Conservation (phyloP, 2,797 vertebrate species). For the Xiphophorus birchmanni region DNA sequence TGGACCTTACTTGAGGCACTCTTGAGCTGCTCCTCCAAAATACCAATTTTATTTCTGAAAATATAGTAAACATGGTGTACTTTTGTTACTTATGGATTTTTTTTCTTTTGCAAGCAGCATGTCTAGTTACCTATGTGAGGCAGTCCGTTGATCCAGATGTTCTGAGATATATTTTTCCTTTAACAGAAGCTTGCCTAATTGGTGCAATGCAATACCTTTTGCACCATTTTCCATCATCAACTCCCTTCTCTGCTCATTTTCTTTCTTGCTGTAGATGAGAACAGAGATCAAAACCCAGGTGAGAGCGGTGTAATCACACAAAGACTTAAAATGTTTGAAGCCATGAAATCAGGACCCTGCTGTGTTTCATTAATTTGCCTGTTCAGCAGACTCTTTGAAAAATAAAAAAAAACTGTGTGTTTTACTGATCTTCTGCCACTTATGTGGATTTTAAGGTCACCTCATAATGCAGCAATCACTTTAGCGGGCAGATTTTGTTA, state of each 20-base stretch:
- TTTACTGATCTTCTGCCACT: not conserved
- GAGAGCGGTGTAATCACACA: not conserved
- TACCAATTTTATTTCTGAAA: conserved; percentile 19
- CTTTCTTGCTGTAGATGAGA: conserved; percentile 49
- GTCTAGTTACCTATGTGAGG: conserved; percentile 39
- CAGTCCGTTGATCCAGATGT: conserved; percentile 26
- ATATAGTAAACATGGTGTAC: conserved; percentile 10
- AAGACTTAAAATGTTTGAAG: not conserved
- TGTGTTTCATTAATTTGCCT: no score
- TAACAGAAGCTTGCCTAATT: conserved; percentile 55
- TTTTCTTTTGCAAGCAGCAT: not conserved
- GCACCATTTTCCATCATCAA: conserved; percentile 40
- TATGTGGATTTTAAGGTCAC: not conserved
- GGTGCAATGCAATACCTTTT: conserved; percentile 46
- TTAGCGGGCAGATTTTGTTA: not conserved
- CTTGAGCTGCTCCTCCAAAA: conserved; percentile 43
- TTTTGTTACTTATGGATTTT: not conserved
- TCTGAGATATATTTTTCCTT: conserved; percentile 45
- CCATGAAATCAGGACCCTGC: not conserved
- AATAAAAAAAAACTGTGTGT: not conserved
- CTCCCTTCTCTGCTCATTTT: conserved; percentile 47
- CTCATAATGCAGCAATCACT: not conserved
- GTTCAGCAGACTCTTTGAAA: not conserved
- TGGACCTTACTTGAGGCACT: conserved; percentile 28
- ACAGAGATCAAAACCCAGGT: not conserved